Percentiles rank a stretch among this genome's conserved stretches.
Evolutionary conservation across 92 coral and sea anemone species (phyloP).

Genomic region (Desmophyllum pertusum): DNA sequence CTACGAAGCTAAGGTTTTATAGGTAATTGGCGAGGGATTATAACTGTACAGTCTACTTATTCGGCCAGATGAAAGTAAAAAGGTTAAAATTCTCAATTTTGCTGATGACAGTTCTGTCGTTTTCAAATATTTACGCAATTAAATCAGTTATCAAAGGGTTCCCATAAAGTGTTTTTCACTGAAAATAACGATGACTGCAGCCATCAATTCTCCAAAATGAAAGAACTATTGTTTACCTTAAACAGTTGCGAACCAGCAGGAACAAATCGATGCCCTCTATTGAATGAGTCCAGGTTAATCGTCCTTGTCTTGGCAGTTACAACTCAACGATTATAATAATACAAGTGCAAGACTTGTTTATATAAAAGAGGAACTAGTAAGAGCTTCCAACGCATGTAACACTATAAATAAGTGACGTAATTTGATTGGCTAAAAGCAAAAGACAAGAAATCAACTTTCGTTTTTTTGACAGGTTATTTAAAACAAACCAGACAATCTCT

Average conservation of each 20-base stretch:
- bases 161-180: background rate
- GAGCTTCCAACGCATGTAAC: background rate
- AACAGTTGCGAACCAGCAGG: background rate
- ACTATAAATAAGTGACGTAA: background rate
- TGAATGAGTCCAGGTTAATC: background rate
- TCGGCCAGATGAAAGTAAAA: background rate
- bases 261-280: background rate
- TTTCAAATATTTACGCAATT: background rate
- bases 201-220: background rate
- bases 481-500: background rate
- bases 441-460: slow-evolving; percentile 12
- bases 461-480: background rate
- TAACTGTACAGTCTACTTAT: background rate
- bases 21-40: background rate
- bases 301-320: background rate
- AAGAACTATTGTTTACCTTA: background rate
- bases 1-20: background rate
- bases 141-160: background rate
- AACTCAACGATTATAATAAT: background rate
- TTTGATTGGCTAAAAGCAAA: slow-evolving; percentile 10
- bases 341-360: background rate
- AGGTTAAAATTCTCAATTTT: background rate
- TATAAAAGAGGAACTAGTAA: background rate
- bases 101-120: background rate
- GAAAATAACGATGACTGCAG: background rate